Base-by-base conservation (phyloP, 1,140 invertebrate species). In the Bradysia coprophila region DNA sequence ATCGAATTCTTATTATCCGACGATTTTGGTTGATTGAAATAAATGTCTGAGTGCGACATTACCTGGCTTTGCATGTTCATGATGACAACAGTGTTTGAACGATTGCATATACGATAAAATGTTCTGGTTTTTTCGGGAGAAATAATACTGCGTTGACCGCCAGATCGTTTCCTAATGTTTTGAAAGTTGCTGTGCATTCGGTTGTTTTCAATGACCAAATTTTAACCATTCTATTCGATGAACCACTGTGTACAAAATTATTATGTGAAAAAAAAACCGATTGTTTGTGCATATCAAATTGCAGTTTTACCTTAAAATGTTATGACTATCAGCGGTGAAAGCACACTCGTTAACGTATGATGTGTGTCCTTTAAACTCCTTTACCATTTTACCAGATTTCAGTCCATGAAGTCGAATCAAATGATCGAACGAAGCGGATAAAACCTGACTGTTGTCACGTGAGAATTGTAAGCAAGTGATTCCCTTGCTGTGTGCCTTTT, bases 61-160 rank as follows among this genome's bases (percentile, higher is more conserved):
- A n/a, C n/a, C n/a, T 96, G 91, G 42, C 94, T 92, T 63, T 92
- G 86, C 77, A 96, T 89, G 64, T 98, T 98, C 82, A 98, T 94
- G 49, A 98, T 91, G 21, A 88, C 87, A 8, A 98, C 84, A 2
- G 93, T 98, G 57, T 93, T 98, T 16, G 90, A 93, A 50, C 92
- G 71, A 69, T 97, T 98, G 59, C 94, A 98, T n/a, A n/a, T 31
- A 99, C 91, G 11, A 98, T 86, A 69, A 98, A 97, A 67, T 98
- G 93, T 59, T 98, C 95, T 0, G 84, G 81, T 66, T 93, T 96
- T 65, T 94, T 92, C 9, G 90, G 88, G 43, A 92, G 65, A 19
- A 87, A 67, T 55, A 90, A 78, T 19, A 98, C 78, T 49, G 83
- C 90, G 62, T 96, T 94, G 0, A 98, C 91, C 21, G 92, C 81